A percentile compares a stretch with the other conserved stretches of the same genome.
These are phyloP conservation scores for Pseudoips prasinana DNA, from an alignment of 2,888 invertebrate genomes.

Conservation along the genomic window DNA sequence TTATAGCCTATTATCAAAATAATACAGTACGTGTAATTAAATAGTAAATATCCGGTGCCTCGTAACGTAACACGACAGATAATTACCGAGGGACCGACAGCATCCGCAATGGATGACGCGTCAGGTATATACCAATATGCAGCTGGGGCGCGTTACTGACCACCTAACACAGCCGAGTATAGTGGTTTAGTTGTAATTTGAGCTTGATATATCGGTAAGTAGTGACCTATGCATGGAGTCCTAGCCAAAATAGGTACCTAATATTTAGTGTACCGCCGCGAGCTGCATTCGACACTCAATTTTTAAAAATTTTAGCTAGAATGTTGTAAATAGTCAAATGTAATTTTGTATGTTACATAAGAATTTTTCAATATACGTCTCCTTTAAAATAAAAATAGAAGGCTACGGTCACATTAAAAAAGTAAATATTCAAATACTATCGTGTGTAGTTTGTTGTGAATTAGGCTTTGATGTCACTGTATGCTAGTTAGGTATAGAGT, in stretches of 20 bases:
- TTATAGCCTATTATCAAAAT: too few species aligned
- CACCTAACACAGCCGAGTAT: constrained; percentile 29
- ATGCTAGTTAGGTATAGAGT: constrained; percentile 71
- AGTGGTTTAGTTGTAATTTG: constrained; percentile 50
- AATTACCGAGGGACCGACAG: too few species aligned
- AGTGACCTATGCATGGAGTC: constrained; percentile 67
- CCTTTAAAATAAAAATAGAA: constrained; percentile 75
- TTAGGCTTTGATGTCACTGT: constrained; percentile 76
- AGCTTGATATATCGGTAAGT: constrained; percentile 62
- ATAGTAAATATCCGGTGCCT: too few species aligned
- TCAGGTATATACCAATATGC: too few species aligned
- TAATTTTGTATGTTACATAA: constrained; percentile 79
- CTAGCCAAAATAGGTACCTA: constrained; percentile 69
- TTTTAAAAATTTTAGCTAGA: constrained; percentile 67
- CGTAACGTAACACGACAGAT: too few species aligned
- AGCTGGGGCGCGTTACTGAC: constrained; percentile 6
- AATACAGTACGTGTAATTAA: too few species aligned
- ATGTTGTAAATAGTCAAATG: constrained; percentile 76
- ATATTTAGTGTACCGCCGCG: constrained; percentile 60
- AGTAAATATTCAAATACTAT: constrained; percentile 69
- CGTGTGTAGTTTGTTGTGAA: constrained; percentile 78
- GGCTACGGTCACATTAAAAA: constrained; percentile 66
- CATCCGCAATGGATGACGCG: too few species aligned
- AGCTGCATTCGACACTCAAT: constrained; percentile 55
- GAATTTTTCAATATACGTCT: constrained; percentile 74